Conservation (phyloP, 1,140 invertebrate species). For the Drosophila santomea region DNA sequence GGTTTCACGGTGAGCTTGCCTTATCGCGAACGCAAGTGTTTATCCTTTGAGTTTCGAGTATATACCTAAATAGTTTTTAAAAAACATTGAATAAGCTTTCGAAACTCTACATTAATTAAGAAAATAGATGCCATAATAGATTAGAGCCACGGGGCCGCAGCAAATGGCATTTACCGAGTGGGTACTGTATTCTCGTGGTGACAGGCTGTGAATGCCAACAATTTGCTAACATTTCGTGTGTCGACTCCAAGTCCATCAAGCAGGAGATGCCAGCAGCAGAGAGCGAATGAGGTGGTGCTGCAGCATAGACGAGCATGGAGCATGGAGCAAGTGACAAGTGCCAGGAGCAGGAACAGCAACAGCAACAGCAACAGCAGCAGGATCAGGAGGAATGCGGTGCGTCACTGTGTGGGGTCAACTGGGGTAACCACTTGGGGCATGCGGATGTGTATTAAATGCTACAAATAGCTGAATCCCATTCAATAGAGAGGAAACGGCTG, state of each 20-base stretch:
- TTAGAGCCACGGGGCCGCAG: neutral
- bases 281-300: neutral
- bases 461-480: conserved; percentile 68
- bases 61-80: neutral
- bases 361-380: too few relatives aligned
- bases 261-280: conserved; percentile 11
- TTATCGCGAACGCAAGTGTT: neutral
- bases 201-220: conserved; percentile 27
- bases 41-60: neutral
- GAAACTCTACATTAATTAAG: too few relatives aligned
- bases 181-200: conserved; percentile 2
- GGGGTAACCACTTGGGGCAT: conserved; percentile 20
- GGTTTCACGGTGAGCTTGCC: neutral
- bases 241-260: conserved; percentile 26
- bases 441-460: conserved; percentile 63
- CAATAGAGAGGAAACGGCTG: conserved; percentile 25
- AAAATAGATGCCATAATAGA: too few relatives aligned
- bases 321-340: conserved; percentile 47
- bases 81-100: too few relatives aligned
- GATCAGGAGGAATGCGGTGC: too few relatives aligned
- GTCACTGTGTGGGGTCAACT: neutral
- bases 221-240: conserved; percentile 27
- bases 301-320: neutral
- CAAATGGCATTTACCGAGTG: conserved; percentile 1
- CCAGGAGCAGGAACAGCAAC: conserved; percentile 6